These are phyloP conservation scores for Pyrocephalus nanus DNA, from an alignment of 2,797 vertebrate genomes.

Conservation along the genomic window DNA sequence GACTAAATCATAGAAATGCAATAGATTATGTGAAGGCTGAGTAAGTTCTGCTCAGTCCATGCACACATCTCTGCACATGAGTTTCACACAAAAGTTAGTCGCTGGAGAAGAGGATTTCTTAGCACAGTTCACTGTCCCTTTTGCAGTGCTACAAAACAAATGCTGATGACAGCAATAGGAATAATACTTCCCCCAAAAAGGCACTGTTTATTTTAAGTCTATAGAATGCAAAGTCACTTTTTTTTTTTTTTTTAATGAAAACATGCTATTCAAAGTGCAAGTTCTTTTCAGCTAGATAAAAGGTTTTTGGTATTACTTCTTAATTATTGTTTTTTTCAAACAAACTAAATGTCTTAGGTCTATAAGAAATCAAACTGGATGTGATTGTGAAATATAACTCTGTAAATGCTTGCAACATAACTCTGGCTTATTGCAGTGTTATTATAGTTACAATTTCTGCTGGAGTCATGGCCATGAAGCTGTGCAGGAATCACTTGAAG, in stretches of 20 bases:
- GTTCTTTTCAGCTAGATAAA: slow-evolving; percentile 48
- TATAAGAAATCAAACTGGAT: slow-evolving; percentile 69
- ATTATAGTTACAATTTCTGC: slow-evolving; percentile 61
- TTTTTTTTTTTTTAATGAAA: not conserved
- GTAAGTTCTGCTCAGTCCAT: fast-evolving
- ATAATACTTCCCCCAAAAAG: not conserved
- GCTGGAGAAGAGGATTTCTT: not conserved
- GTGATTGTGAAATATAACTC: slow-evolving; percentile 36
- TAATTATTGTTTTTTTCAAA: not conserved
- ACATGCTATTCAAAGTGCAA: not conserved
- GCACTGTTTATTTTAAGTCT: not conserved
- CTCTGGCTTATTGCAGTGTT: slow-evolving; percentile 33
- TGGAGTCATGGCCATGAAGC: slow-evolving; percentile 30
- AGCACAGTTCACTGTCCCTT: not conserved
- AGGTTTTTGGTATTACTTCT: not conserved
- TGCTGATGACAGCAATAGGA: not conserved
- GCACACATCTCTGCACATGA: not conserved
- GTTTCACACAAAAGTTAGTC: not conserved
- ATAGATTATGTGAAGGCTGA: not conserved
- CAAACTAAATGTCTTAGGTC: slow-evolving; percentile 39
- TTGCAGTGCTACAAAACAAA: not conserved
- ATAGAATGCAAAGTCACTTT: not conserved
- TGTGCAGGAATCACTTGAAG: slow-evolving; percentile 14
- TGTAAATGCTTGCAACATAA: slow-evolving; percentile 43
- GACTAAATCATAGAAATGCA: not conserved